These are phyloP conservation scores for Papilio elwesi DNA, from an alignment of 2,888 invertebrate genomes.

Conservation along the genomic window DNA sequence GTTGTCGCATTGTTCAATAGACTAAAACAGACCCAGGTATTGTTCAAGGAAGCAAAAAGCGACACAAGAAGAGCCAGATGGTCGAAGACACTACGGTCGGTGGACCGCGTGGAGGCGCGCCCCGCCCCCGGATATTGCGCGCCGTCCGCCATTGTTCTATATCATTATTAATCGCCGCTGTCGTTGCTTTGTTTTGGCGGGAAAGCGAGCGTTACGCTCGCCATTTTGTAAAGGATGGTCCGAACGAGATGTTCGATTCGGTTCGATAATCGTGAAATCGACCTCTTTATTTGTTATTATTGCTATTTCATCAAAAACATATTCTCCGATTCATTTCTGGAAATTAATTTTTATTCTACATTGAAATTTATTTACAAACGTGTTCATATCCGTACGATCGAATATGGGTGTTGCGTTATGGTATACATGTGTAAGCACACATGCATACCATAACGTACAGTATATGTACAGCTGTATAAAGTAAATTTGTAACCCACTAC, in stretches of 20 bases:
- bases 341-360: slow-evolving; percentile 4
- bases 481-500: too few relatives aligned
- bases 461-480: too few relatives aligned
- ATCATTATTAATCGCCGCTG: slow-evolving; percentile 36
- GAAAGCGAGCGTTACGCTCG: slow-evolving; percentile 32
- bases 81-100: slow-evolving; percentile 34
- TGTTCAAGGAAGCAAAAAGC: slow-evolving; percentile 22
- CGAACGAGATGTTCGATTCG: slow-evolving; percentile 26
- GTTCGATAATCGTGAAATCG: slow-evolving; percentile 30
- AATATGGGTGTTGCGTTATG: not conserved
- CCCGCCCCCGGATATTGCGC: slow-evolving; percentile 40
- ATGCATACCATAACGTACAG: too few relatives aligned
- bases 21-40: slow-evolving; percentile 8
- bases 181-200: slow-evolving; percentile 37
- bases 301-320: slow-evolving; percentile 9
- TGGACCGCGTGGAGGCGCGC: slow-evolving; percentile 29
- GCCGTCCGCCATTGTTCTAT: slow-evolving; percentile 30
- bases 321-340: not conserved
- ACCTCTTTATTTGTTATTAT: slow-evolving; percentile 17
- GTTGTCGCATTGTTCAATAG: slow-evolving; percentile 8
- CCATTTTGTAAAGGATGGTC: slow-evolving; percentile 30
- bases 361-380: not conserved
- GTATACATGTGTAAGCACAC: not conserved
- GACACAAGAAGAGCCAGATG: slow-evolving; percentile 11
- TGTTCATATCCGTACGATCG: not conserved